Evolutionary conservation across 2,797 vertebrate species (phyloP).

Genomic region (Anniella stebbinsi): DNA sequence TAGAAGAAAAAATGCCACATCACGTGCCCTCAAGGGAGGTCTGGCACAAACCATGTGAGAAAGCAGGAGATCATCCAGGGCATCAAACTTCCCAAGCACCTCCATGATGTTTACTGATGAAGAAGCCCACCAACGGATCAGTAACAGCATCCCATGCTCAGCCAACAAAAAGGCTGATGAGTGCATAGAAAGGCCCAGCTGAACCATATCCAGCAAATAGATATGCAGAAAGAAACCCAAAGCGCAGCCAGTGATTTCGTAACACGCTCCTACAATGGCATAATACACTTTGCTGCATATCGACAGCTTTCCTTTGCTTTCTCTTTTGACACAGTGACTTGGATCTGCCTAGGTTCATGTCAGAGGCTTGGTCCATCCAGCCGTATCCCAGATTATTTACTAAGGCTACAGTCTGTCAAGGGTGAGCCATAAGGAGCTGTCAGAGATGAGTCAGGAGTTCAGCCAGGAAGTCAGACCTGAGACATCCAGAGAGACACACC

Average conservation of each 20-base stretch:
- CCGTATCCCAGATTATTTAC: background rate
- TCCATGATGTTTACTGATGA: constrained; percentile 92
- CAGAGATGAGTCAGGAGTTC: background rate
- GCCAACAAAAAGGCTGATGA: constrained; percentile 93
- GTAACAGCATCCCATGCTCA: constrained; percentile 95
- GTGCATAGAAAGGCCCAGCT: constrained; percentile 90
- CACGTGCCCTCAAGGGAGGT: too few relatives aligned
- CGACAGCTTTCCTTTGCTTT: constrained; percentile 82
- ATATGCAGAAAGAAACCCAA: constrained; percentile 98
- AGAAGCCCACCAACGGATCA: constrained; percentile 93
- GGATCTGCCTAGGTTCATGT: too few relatives aligned
- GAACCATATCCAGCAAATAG: constrained; percentile 94
- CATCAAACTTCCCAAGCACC: constrained; percentile 89
- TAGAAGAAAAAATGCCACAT: background rate
- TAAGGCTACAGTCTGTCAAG: background rate
- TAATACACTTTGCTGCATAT: constrained; percentile 95
- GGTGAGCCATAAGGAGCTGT: background rate
- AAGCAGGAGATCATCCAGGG: constrained; percentile 81
- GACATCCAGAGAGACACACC: background rate
- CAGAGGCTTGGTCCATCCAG: too few relatives aligned
- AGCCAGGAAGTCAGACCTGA: background rate
- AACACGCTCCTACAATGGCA: constrained; percentile 93
- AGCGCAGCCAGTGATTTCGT: constrained; percentile 96
- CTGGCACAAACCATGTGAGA: too few relatives aligned
- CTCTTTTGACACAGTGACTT: constrained; percentile 49